Base-by-base conservation (phyloP, 2,113 vertebrate species). In the Misgurnus anguillicaudatus region DNA sequence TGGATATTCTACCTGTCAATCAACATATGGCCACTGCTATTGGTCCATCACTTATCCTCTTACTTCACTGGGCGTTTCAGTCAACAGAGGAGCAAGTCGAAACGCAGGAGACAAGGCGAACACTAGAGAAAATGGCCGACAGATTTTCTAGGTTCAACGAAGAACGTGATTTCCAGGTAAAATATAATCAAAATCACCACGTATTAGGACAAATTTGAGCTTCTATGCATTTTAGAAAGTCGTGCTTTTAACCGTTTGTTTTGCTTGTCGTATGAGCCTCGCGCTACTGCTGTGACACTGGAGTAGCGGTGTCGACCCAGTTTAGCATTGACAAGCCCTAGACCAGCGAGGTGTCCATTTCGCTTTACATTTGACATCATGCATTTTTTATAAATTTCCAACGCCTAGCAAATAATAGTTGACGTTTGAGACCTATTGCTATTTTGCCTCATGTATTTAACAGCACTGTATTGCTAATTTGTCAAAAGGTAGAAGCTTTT, bases 81-180 rank as follows among this genome's bases (percentile, higher is more conserved):
- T 39, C 39, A 57, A 38, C 63, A 58, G 64, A 86, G 75, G 78
- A 67, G 53, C 76, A 79, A 80, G 67, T 70, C 79, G 45, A 31
- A 74, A 69, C 80, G 74, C 55, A 83, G 67, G 79, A 83, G 80
- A 83, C 84, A 85, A 83, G 78, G 87, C 90, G 89, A 89, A 88
- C 92, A 77, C 83, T 89, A 92, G 89, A 92, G 91, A 95, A 98
- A 94, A 98, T 98, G 97, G 97, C 97, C 92, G 97, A 98, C 92
- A 95, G 95, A 89, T 98, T 98, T 92, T 97, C 96, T 91, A 94
- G 97, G 86, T 98, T 98, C 91, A 98, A 98, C 95, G 97, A 98
- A 91, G 96, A 98, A 80, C 92, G 97, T 91, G 96, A 98, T 93
- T 98, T 98, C 92, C 95, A 98, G 96, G 97, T 98, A 96, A 94